Evolutionary conservation across 2,113 vertebrate species (phyloP).

Genomic region (Ptyas mucosa): DNA sequence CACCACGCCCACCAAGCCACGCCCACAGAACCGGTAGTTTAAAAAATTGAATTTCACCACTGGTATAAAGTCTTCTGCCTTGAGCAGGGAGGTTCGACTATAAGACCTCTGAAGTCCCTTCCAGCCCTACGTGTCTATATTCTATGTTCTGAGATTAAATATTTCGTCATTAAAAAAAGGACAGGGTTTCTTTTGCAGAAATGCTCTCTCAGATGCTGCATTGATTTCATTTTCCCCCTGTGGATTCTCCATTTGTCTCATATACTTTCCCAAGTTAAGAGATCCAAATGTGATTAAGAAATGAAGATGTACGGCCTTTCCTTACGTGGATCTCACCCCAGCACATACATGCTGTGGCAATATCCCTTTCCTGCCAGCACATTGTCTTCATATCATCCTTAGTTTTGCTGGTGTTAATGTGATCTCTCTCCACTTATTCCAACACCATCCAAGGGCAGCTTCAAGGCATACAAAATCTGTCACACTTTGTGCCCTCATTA

Average conservation of each 20-base stretch:
- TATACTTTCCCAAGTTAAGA: neutral
- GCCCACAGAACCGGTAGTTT: too few relatives aligned
- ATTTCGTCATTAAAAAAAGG: neutral
- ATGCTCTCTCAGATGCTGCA: neutral
- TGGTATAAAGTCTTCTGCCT: neutral
- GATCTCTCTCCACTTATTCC: neutral
- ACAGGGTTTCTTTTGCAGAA: neutral
- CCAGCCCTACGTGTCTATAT: neutral
- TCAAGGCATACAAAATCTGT: neutral
- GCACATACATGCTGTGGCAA: neutral
- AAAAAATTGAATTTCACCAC: too few relatives aligned
- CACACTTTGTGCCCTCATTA: neutral
- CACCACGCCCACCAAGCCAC: too few relatives aligned
- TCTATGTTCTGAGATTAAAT: neutral
- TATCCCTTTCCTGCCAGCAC: neutral
- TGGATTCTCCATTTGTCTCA: neutral
- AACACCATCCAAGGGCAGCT: neutral
- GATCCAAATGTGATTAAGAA: neutral
- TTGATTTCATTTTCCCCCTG: neutral
- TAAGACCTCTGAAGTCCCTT: neutral
- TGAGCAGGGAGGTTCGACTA: neutral
- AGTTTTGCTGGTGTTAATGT: neutral
- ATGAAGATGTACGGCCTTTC: neutral
- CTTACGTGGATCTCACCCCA: neutral
- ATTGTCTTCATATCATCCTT: neutral